Evolutionary conservation across 2,888 invertebrate genomes (phyloP).

Genomic region (Tetranychus truncatus): DNA sequence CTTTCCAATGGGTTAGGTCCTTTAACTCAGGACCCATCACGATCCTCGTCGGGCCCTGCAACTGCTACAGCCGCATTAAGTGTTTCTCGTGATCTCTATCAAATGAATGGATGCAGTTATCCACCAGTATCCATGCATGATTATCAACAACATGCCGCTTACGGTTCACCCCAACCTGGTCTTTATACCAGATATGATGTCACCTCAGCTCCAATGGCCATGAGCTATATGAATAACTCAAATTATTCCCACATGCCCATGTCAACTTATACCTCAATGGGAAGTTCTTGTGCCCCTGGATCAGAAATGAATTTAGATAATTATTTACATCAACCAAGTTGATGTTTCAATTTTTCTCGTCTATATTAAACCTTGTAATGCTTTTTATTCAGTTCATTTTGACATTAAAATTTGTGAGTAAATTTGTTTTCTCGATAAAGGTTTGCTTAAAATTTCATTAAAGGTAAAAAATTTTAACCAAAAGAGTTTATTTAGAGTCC

Average conservation of each 20-base stretch:
- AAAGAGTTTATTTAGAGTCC: no score
- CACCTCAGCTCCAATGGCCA: slow-evolving; percentile 36
- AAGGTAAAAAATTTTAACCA: no score
- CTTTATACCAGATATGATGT: slow-evolving; percentile 70
- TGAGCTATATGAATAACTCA: slow-evolving; percentile 52
- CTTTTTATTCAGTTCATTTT: no score
- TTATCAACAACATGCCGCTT: slow-evolving; percentile 45
- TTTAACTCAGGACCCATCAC: slow-evolving; percentile 21
- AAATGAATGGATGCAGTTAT: slow-evolving; percentile 63
- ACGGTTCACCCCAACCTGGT: slow-evolving; percentile 35
- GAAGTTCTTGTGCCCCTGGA: slow-evolving; percentile 22
- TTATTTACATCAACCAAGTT: background rate
- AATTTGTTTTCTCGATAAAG: no score
- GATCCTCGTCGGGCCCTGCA: slow-evolving; percentile 29
- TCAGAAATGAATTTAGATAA: background rate
- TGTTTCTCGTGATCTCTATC: slow-evolving; percentile 35
- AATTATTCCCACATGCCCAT: slow-evolving; percentile 42
- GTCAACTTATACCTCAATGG: slow-evolving; percentile 43
- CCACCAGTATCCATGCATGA: slow-evolving; percentile 44
- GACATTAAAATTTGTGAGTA: no score
- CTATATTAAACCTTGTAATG: no score
- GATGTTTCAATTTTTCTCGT: no score
- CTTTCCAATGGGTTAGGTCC: slow-evolving; percentile 39
- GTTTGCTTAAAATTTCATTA: no score
- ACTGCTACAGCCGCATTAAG: slow-evolving; percentile 33